phyloP scores from a whole-genome alignment of 2,888 invertebrate genomes.

The Meandrusa payeni region DNA sequence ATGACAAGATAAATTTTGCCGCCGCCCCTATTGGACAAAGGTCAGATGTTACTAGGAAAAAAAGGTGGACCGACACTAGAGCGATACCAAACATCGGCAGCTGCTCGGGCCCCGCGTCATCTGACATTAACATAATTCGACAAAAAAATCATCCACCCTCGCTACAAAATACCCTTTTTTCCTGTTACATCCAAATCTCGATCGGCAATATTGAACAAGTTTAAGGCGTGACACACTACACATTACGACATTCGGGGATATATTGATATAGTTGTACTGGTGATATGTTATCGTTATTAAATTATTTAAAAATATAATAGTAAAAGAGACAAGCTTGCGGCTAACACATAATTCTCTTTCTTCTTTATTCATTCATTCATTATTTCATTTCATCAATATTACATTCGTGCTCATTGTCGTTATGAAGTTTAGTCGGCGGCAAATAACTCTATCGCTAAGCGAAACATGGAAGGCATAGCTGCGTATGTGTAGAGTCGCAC shows the following conservation, averaged over 20 bases:
- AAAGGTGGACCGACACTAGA: conserved; percentile 50
- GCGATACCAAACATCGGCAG: conserved; percentile 72
- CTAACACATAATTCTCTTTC: no score
- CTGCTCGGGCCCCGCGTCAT: conserved; percentile 59
- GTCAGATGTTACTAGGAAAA: conserved; percentile 32
- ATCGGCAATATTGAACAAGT: conserved; percentile 63
- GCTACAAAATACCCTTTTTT: conserved; percentile 57
- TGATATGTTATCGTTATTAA: conserved; percentile 21
- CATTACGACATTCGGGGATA: conserved; percentile 9
- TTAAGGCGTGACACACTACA: conserved; percentile 36
- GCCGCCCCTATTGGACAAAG: conserved; percentile 20
- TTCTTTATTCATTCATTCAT: no score
- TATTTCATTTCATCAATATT: no score
- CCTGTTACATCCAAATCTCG: conserved; percentile 53
- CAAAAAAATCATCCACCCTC: conserved; percentile 54
- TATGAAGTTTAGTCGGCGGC: no score
- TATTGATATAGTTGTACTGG: conserved; percentile 21
- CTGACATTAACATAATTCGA: conserved; percentile 72
- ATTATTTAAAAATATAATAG: no score
- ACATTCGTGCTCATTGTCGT: no score
- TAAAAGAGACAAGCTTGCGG: no score
- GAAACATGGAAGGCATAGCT: no score
- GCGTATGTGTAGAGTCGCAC: no score
- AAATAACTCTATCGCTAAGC: no score
- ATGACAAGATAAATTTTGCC: conserved; percentile 16